Percentiles rank a stretch among this genome's conserved stretches.
These are phyloP conservation scores for Xyrauchen texanus DNA, from an alignment of 2,113 vertebrate genomes.

Conservation along the genomic window DNA sequence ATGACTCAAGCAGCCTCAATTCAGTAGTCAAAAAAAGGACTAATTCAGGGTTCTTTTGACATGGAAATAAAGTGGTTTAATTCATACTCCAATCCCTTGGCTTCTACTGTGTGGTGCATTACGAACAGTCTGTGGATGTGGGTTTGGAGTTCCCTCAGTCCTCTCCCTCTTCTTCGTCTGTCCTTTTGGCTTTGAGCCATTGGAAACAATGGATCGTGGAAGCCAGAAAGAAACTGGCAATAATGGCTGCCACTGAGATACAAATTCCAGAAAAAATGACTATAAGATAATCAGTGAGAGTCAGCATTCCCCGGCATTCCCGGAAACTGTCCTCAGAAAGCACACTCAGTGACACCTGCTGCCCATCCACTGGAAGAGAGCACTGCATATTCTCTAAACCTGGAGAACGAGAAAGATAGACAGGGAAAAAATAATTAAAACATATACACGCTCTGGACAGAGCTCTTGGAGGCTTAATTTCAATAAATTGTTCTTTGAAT, in stretches of 20 bases:
- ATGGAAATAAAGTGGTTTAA: constrained; percentile 21
- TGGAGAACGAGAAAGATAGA: constrained; percentile 55
- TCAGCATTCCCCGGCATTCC: constrained; percentile 83
- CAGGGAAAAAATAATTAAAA: not conserved
- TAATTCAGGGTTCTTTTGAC: constrained; percentile 18
- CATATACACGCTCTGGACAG: no score
- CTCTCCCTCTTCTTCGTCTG: constrained; percentile 79
- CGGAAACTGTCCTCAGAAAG: constrained; percentile 89
- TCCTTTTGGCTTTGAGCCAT: constrained; percentile 82
- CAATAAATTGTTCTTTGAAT: no score
- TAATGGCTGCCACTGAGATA: constrained; percentile 87
- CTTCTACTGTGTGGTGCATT: constrained; percentile 22
- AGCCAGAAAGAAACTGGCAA: constrained; percentile 90
- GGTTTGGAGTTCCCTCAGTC: constrained; percentile 16
- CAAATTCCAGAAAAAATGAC: constrained; percentile 92
- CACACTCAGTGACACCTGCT: constrained; percentile 78
- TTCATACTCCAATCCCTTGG: not conserved
- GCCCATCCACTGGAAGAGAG: constrained; percentile 80
- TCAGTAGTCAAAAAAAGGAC: not conserved
- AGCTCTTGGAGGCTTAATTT: no score
- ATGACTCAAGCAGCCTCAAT: not conserved
- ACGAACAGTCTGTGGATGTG: not conserved
- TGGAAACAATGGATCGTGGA: constrained; percentile 91
- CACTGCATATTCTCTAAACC: constrained; percentile 87
- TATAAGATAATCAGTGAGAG: constrained; percentile 86